Conservation (phyloP, 2,797 vertebrate genomes). For the Macropus fuliginosus region DNA sequence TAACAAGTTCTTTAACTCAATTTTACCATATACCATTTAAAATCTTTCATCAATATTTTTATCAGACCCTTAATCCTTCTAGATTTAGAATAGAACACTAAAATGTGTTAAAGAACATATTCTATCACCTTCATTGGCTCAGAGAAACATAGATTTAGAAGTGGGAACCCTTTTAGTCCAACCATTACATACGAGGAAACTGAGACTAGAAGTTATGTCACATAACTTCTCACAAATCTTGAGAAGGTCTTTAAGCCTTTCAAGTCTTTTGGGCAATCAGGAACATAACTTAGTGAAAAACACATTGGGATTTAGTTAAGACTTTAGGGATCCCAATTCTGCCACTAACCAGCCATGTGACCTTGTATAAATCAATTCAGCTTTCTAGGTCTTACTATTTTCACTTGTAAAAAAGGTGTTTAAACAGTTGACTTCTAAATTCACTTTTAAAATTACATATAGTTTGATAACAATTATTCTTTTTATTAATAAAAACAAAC, state of each 20-base stretch:
- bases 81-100: background rate
- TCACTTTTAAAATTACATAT: background rate
- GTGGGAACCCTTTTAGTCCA: background rate
- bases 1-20: background rate
- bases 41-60: background rate
- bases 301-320: background rate
- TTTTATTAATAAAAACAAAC: background rate
- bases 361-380: background rate
- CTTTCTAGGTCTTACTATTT: slow-evolving; percentile 2
- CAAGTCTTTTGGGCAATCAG: background rate
- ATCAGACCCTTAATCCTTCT: background rate
- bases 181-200: background rate
- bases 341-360: background rate
- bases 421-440: background rate
- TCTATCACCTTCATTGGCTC: background rate
- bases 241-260: background rate
- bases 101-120: background rate
- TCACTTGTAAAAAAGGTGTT: background rate
- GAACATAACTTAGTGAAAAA: background rate
- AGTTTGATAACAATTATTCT: background rate
- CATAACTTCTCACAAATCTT: background rate
- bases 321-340: background rate
- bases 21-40: background rate
- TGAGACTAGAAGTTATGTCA: background rate
- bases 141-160: background rate